Conservation (phyloP, 2,888 invertebrate genomes). For the Tethea ocularis region DNA sequence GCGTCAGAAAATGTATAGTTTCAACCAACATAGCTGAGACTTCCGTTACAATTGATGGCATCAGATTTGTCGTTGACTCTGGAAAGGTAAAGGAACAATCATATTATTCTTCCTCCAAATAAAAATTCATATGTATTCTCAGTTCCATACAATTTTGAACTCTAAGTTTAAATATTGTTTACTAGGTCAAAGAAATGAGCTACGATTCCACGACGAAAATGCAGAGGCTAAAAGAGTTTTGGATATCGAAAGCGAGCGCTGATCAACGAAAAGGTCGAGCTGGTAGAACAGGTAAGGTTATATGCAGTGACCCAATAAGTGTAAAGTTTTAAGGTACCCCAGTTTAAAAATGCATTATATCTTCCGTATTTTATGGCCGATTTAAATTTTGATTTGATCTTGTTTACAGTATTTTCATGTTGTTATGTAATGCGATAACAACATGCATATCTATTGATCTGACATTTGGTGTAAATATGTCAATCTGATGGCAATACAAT, state of each 20-base stretch:
- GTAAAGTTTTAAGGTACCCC: too few relatives aligned
- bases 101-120: neutral
- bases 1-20: conserved; percentile 97
- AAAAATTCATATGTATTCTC: too few relatives aligned
- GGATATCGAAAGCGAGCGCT: conserved; percentile 98
- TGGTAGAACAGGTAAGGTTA: conserved; percentile 89
- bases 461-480: too few relatives aligned
- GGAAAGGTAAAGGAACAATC: conserved; percentile 88
- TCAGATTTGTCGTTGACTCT: conserved; percentile 98
- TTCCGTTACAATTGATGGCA: conserved; percentile 98
- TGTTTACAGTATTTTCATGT: too few relatives aligned
- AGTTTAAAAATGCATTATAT: too few relatives aligned
- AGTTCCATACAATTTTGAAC: too few relatives aligned
- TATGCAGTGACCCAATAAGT: too few relatives aligned
- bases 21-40: conserved; percentile 99
- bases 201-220: conserved; percentile 96
- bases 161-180: conserved; percentile 9
- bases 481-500: too few relatives aligned
- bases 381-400: too few relatives aligned
- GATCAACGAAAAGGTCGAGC: conserved; percentile 98
- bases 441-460: too few relatives aligned
- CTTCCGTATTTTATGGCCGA: too few relatives aligned
- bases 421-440: too few relatives aligned
- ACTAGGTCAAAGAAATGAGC: conserved; percentile 94
- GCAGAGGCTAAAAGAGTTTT: conserved; percentile 96